These are phyloP conservation scores for Muscicapa comitata DNA, from an alignment of 2,797 vertebrate genomes.

Conservation along the genomic window DNA sequence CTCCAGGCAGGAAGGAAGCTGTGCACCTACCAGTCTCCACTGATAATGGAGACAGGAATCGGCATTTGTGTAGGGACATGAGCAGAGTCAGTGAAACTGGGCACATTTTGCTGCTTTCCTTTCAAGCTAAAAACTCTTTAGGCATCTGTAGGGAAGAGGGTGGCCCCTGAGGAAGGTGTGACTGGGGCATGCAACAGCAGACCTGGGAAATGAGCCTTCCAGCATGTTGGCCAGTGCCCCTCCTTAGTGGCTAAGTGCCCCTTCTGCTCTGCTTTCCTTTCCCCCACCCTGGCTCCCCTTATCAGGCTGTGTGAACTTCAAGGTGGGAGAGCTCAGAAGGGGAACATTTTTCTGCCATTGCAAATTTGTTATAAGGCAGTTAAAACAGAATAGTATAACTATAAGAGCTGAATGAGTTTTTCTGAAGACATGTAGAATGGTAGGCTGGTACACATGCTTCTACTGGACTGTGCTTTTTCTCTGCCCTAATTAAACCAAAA, in stretches of 20 bases:
- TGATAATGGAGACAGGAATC: not conserved
- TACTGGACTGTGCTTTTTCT: not conserved
- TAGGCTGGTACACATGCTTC: not conserved
- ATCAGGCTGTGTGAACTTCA: not conserved
- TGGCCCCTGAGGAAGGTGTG: not conserved
- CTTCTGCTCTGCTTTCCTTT: not conserved
- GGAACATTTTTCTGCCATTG: not conserved
- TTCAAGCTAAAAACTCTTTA: not conserved
- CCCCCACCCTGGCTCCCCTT: rapidly evolving
- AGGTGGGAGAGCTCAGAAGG: not conserved
- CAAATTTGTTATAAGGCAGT: not conserved
- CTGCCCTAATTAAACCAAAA: not conserved
- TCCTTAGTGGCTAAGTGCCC: not conserved
- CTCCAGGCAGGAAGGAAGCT: not conserved
- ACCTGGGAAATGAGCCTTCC: not conserved
- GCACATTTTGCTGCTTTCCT: not conserved
- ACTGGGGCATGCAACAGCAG: not conserved
- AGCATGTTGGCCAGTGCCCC: not conserved
- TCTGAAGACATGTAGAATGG: not conserved
- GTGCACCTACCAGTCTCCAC: not conserved
- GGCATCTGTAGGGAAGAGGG: not conserved
- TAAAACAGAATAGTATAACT: not conserved
- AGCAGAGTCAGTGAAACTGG: not conserved
- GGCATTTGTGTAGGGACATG: not conserved
- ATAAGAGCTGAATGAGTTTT: not conserved